Evolutionary conservation across 2,888 invertebrate species (phyloP).

Genomic region (Taenaris catops): DNA sequence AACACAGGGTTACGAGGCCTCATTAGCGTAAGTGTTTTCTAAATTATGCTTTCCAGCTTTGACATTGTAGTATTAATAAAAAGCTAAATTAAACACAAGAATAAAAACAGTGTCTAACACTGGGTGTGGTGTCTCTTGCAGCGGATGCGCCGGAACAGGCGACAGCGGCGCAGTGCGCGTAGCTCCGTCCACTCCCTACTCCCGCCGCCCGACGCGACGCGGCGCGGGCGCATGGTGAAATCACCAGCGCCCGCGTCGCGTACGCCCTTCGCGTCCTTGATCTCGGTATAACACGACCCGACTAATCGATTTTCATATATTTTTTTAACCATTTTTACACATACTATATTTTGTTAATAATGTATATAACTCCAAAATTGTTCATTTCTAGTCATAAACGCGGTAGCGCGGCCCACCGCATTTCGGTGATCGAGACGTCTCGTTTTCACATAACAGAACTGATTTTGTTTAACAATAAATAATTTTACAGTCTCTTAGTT

Average conservation of each 20-base stretch:
- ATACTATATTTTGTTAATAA: constrained; percentile 47
- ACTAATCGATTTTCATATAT: constrained; percentile 68
- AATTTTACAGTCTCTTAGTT: constrained; percentile 61
- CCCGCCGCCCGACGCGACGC: constrained; percentile 39
- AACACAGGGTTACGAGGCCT: constrained; percentile 24
- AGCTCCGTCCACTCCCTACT: constrained; percentile 40
- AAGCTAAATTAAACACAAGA: constrained; percentile 34
- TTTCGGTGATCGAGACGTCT: constrained; percentile 60
- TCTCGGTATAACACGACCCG: constrained; percentile 74
- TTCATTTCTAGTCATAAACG: constrained; percentile 57
- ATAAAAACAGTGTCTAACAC: constrained; percentile 75
- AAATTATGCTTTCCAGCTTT: constrained; percentile 37
- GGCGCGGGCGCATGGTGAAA: constrained; percentile 29
- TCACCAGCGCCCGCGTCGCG: constrained; percentile 36
- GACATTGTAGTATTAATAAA: constrained; percentile 35
- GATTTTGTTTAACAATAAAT: constrained; percentile 75
- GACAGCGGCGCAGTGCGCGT: constrained; percentile 80
- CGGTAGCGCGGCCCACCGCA: constrained; percentile 53
- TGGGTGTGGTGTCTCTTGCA: constrained; percentile 80
- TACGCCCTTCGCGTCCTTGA: constrained; percentile 60
- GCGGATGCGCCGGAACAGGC: constrained; percentile 78
- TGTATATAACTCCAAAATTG: constrained; percentile 35
- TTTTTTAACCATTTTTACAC: constrained; percentile 54
- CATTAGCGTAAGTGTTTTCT: constrained; percentile 20
- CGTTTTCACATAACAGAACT: constrained; percentile 72